Evolutionary conservation across 2,113 vertebrate species (phyloP), one percentile per base, ranked within the genome.

Genomic region (Phrynocephalus versicolor): DNA sequence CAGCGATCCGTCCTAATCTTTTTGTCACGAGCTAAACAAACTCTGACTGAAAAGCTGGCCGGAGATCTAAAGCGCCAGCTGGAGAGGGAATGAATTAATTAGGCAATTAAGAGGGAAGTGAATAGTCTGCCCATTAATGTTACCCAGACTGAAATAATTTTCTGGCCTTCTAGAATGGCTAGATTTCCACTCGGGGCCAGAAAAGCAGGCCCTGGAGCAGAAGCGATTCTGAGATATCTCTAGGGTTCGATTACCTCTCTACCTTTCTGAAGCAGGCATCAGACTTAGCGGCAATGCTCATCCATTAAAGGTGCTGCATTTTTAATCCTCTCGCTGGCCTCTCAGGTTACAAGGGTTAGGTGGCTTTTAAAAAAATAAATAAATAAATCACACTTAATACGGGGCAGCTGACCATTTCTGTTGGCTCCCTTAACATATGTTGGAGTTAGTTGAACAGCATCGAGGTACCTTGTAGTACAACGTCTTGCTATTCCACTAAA

Each of bases 61-160:
- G 81, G 18, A 41, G 85, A 81, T 89, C 71, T 83, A 73, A 60
- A 82, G 79, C 73, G 72, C 19, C 82, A 86, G 69, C 81, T 69
- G 41, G 8, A 88, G 81, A 89, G 81, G 71, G 78, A 87, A 74
- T 70, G 85, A 83, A 21, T 89, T 87, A 89, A 25, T 88, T 85
- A 89, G 88, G 87, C 55, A 88, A 83, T 84, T 87, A 72, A 84
- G 78, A 51, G 23, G 88, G 75, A 87, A 81, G 25, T 27, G 72
- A 83, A 81, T 72, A 64, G 39, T 6, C n/a, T 39, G 30, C 77
- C 7, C 41, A 67, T 75, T 25, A 74, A 89, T 67, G 85, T 69
- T 85, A 27, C 64, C 3, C 51, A 84, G 41, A 45, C 14, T 62
- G 76, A 87, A 88, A 84, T 35, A 71, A 82, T 27, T 81, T 35